phyloP scores from a whole-genome alignment of 2,888 invertebrate species.

The Chelonus formosanus region DNA sequence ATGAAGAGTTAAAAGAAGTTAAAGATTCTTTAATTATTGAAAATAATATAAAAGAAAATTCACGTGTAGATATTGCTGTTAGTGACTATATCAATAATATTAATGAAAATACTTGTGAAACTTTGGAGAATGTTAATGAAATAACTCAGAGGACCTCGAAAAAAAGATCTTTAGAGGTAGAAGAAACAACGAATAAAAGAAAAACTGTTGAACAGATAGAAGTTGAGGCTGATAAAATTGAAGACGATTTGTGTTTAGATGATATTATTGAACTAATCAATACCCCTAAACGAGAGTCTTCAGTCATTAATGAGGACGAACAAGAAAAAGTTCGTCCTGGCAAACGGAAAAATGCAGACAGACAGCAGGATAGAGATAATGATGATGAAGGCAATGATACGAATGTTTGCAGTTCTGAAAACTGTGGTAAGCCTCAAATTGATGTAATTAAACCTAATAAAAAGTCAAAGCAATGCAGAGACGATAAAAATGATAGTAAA shows the following conservation, averaged over 20 bases:
- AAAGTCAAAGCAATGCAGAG: constrained; percentile 34
- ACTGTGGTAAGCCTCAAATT: constrained; percentile 23
- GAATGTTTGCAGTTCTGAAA: neutral
- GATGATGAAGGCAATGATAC: neutral
- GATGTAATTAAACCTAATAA: constrained; percentile 32
- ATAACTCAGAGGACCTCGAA: constrained; percentile 42
- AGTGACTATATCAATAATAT: neutral
- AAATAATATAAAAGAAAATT: neutral
- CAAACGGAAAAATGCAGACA: constrained; percentile 46
- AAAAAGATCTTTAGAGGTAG: constrained; percentile 52
- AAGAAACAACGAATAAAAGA: constrained; percentile 51
- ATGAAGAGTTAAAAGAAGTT: neutral
- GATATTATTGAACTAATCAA: constrained; percentile 56
- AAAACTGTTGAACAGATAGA: constrained; percentile 44
- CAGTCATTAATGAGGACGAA: constrained; percentile 17
- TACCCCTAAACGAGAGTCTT: constrained; percentile 27
- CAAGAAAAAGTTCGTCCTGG: constrained; percentile 38
- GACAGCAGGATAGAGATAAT: constrained; percentile 35
- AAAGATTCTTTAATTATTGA: neutral
- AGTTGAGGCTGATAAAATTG: constrained; percentile 39
- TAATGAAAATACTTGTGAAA: neutral
- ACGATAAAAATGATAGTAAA: constrained; percentile 28
- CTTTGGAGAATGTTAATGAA: too few relatives aligned
- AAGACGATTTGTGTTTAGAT: constrained; percentile 49
- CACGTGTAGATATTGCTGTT: neutral